phyloP scores from a whole-genome alignment of 1,140 invertebrate species.

The Ceratina australensis region DNA sequence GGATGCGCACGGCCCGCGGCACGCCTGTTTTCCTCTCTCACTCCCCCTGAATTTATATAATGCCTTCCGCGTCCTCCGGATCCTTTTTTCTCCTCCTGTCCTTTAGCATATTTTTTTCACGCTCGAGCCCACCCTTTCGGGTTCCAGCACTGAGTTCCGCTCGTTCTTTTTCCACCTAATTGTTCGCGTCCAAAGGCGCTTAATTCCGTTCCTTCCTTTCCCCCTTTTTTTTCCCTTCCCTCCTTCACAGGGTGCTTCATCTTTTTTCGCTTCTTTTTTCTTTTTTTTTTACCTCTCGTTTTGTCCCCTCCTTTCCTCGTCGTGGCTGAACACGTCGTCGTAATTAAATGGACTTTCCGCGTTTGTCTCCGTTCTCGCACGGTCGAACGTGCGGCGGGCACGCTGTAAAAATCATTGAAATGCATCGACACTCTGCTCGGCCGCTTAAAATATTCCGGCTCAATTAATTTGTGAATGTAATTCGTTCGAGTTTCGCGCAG shows the following conservation, averaged over 20 bases:
- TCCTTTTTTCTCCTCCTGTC: slow-evolving; percentile 14
- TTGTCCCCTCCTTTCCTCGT: not conserved
- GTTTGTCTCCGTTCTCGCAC: not conserved
- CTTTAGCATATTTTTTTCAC: slow-evolving; percentile 43
- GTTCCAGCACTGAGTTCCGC: slow-evolving; percentile 7
- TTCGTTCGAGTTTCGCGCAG: not conserved
- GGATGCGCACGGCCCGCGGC: slow-evolving; percentile 40
- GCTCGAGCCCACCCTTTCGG: slow-evolving; percentile 35
- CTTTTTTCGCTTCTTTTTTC: not conserved
- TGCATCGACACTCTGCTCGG: not conserved
- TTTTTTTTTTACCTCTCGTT: not conserved
- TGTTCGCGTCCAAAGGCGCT: slow-evolving; percentile 39
- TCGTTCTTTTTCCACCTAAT: slow-evolving; percentile 46
- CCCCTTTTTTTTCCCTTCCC: not conserved
- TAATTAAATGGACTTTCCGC: slow-evolving; percentile 10
- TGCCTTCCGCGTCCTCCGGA: slow-evolving; percentile 55
- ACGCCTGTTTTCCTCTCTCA: slow-evolving; percentile 8
- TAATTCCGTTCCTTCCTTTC: slow-evolving; percentile 12
- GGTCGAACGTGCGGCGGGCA: not conserved
- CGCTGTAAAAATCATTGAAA: not conserved
- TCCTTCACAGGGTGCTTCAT: not conserved
- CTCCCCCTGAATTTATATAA: slow-evolving; percentile 62
- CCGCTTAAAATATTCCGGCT: not conserved
- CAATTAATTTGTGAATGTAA: not conserved
- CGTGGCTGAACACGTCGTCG: slow-evolving; percentile 8